phyloP scores from a whole-genome alignment of 2,797 vertebrate species.

The Hirundo rustica region DNA sequence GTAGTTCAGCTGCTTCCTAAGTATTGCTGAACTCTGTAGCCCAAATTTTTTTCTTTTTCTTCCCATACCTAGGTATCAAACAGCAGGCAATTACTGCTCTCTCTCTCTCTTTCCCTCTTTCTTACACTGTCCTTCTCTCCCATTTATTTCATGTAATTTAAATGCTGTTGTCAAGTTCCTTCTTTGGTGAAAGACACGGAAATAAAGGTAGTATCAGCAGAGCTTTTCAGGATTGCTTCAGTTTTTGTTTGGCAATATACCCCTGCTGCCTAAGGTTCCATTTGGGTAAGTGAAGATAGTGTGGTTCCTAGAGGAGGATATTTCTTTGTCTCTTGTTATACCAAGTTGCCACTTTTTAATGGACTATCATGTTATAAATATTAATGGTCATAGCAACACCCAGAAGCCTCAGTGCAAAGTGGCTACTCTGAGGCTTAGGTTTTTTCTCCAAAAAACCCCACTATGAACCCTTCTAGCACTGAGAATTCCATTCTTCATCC shows the following conservation, averaged over 20 bases:
- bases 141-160: not conserved
- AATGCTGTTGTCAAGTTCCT: not conserved
- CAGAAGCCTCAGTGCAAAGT: not conserved
- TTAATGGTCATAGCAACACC: not conserved
- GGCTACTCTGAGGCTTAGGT: not conserved
- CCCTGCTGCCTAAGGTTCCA: not conserved
- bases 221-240: not conserved
- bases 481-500: not conserved
- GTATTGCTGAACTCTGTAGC: not conserved
- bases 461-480: not conserved
- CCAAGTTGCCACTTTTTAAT: not conserved
- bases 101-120: not conserved
- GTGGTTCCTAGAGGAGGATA: not conserved
- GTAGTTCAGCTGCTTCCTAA: not conserved
- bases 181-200: not conserved
- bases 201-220: not conserved
- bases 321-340: not conserved
- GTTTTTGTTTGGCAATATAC: not conserved
- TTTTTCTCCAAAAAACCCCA: not conserved
- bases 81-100: not conserved
- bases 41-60: not conserved
- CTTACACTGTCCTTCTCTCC: not conserved
- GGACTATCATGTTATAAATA: not conserved
- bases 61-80: not conserved
- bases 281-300: not conserved